These are phyloP conservation scores for Opisthocomus hoazin DNA, from an alignment of 2,113 vertebrate genomes.

Conservation along the genomic window DNA sequence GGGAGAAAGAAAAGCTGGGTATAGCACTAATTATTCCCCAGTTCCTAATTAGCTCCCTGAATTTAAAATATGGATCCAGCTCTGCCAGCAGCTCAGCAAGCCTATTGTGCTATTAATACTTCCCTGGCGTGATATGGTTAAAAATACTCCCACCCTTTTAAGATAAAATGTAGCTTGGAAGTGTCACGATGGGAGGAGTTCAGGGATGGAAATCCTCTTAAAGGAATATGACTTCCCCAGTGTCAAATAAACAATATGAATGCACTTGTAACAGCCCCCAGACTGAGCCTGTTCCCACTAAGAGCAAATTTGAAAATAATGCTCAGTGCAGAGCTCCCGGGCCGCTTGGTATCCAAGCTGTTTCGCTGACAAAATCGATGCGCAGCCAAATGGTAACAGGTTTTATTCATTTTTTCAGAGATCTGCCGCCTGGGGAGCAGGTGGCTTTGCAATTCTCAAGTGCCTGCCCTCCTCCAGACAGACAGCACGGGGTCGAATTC, in stretches of 20 bases:
- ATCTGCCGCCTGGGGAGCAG: background rate
- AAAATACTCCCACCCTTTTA: slow-evolving; percentile 37
- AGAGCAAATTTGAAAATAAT: background rate
- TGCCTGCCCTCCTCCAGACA: background rate
- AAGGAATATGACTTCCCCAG: background rate
- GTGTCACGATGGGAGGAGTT: slow-evolving; percentile 11
- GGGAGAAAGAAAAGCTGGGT: background rate
- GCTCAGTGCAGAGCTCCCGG: accelerated
- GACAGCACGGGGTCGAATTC: background rate
- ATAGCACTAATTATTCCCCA: background rate
- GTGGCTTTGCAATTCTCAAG: background rate
- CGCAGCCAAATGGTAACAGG: accelerated
- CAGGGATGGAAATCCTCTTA: background rate
- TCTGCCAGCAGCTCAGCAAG: background rate
- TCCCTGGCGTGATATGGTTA: slow-evolving; percentile 28
- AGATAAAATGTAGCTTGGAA: slow-evolving; percentile 7
- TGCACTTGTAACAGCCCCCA: background rate
- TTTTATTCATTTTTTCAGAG: background rate
- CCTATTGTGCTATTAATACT: slow-evolving; percentile 54
- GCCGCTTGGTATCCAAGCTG: background rate
- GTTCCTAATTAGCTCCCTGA: background rate
- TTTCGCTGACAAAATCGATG: background rate
- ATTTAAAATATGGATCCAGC: background rate
- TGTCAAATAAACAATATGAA: background rate
- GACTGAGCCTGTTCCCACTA: background rate